Conservation (phyloP, 2,888 invertebrate species). For the Cheilosia impressa region DNA sequence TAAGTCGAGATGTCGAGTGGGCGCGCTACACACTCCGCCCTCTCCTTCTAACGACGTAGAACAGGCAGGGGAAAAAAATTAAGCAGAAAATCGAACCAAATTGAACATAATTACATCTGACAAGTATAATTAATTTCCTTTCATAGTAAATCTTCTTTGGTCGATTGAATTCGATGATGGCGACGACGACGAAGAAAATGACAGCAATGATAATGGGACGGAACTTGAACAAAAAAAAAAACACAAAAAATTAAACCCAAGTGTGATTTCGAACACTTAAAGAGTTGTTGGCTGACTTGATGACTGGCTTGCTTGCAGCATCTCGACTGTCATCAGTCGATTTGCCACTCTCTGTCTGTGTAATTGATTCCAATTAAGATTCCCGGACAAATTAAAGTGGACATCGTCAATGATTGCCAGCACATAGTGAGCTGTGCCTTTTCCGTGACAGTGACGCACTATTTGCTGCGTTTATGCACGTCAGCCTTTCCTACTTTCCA, state of each 20-base stretch:
- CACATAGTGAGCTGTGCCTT: constrained; percentile 19
- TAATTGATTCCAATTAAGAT: constrained; percentile 72
- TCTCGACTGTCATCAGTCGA: constrained; percentile 39
- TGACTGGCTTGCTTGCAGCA: background rate
- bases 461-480: constrained; percentile 3
- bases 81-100: constrained; percentile 63
- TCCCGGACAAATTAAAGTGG: constrained; percentile 65
- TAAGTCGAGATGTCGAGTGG: constrained; percentile 61
- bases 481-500: constrained; percentile 19
- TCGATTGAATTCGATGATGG: constrained; percentile 31
- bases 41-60: constrained; percentile 14
- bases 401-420: constrained; percentile 41
- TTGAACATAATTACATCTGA: constrained; percentile 74
- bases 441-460: constrained; percentile 26
- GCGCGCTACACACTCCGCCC: constrained; percentile 10
- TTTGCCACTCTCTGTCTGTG: constrained; percentile 46
- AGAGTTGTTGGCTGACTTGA: constrained; percentile 40
- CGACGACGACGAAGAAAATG: constrained; percentile 23
- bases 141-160: constrained; percentile 57
- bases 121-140: constrained; percentile 73
- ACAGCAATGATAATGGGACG: constrained; percentile 25
- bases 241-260: no score
- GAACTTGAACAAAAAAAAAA: constrained; percentile 23
- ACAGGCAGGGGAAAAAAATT: constrained; percentile 9
- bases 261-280: constrained; percentile 66